Evolutionary conservation across 2,113 vertebrate species (phyloP), one percentile per base, ranked within the genome.

Genomic region (Microcebus griseorufus): DNA sequence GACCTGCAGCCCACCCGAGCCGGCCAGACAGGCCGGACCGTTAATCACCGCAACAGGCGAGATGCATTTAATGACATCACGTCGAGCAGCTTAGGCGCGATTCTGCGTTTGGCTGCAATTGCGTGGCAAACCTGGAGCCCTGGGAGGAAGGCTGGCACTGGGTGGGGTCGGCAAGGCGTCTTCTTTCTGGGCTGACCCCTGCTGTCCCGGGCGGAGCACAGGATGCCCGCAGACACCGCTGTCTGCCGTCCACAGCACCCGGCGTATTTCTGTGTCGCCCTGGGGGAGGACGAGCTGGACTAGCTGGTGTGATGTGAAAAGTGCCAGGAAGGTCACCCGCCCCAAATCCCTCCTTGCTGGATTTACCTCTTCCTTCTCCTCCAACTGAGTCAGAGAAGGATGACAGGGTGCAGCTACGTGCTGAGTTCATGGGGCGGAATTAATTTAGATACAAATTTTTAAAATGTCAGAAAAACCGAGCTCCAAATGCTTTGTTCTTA

Each of bases 61-160:
- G 58, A 20, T 1, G 2, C 0, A 3, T 11, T 20, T 27, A 70
- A 34, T 8, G 1, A 42, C 0, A 0, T 48, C 39, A 2, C 1
- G 11, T 5, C 8, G 18, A 14, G n/a, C 9, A 17, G 2, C n/a
- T 20, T 3, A 3, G 2, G 7, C n/a, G 8, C 2, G 1, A 2
- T 8, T 51, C 91, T 72, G 65, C 80, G 12, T 25, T 42, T 6
- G 45, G 55, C 14, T 29, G 9, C 14, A 23, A 4, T 11, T 34
- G 11, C 17, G 0, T 20, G 18, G 22, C 25, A 10, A 20, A 22
- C 58, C 55, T 1, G 65, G 20, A 42, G 34, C 17, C 0, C 11
- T 6, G 5, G 72, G 25, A 48, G 53, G 58, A 48, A 62, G 18
- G 14, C 0, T 3, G 3, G 29, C 42, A 27, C 23, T 4, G 42